These are phyloP conservation scores for Desoria tigrina DNA, from an alignment of 2,888 invertebrate genomes.

Conservation along the genomic window DNA sequence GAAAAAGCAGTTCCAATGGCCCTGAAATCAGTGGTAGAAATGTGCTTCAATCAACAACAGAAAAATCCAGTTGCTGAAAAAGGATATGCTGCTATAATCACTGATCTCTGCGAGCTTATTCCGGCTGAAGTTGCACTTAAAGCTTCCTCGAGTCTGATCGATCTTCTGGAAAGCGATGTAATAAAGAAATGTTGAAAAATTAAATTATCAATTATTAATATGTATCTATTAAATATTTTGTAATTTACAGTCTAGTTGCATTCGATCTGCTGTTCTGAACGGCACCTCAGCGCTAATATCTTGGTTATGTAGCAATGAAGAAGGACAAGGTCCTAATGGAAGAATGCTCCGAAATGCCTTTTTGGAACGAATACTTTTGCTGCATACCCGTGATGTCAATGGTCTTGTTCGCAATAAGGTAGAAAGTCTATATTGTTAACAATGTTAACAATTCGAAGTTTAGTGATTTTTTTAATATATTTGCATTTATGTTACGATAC, in stretches of 20 bases:
- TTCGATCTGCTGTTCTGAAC: background rate
- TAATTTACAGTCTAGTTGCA: background rate
- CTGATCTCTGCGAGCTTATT: background rate
- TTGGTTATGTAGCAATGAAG: background rate
- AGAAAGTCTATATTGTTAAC: too few relatives aligned
- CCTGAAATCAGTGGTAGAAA: background rate
- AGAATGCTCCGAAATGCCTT: background rate
- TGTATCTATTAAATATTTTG: slow-evolving; percentile 7
- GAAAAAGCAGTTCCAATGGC: background rate
- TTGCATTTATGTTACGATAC: background rate
- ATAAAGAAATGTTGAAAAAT: background rate
- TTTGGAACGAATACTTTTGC: background rate
- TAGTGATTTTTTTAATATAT: too few relatives aligned
- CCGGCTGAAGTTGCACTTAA: background rate
- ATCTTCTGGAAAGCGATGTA: slow-evolving; percentile 6
- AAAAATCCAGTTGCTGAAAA: slow-evolving; percentile 3
- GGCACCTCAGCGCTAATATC: background rate
- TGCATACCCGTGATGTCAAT: slow-evolving; percentile 4
- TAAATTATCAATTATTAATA: background rate
- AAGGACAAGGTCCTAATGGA: background rate
- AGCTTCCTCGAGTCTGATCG: background rate
- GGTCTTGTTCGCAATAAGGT: background rate
- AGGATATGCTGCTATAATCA: background rate
- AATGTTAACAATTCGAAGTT: too few relatives aligned
- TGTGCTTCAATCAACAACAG: background rate